Conservation (phyloP, 2,888 invertebrate species). For the Luperina nickerlii region DNA sequence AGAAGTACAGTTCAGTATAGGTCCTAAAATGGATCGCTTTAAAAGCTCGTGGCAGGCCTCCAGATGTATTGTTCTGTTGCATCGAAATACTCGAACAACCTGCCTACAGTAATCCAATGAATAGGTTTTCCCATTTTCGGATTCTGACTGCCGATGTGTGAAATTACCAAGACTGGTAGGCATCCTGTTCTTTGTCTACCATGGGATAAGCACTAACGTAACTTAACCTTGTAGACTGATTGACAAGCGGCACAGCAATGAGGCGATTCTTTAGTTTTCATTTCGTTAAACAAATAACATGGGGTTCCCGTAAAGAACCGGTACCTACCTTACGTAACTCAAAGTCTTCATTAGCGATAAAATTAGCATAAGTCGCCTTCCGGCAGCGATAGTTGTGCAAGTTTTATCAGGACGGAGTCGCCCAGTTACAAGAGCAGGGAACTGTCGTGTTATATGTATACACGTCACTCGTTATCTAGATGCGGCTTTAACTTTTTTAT, state of each 20-base stretch:
- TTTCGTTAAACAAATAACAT: slow-evolving; percentile 23
- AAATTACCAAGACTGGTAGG: slow-evolving; percentile 7
- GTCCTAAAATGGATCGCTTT: no score
- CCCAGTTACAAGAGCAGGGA: slow-evolving; percentile 35
- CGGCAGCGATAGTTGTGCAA: slow-evolving; percentile 61
- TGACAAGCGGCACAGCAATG: slow-evolving; percentile 11
- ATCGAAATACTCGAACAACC: not conserved
- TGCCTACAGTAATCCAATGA: not conserved
- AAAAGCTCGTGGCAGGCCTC: no score
- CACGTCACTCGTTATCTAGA: slow-evolving; percentile 22
- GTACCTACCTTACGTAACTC: slow-evolving; percentile 51
- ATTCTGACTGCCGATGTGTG: not conserved
- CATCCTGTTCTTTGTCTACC: not conserved
- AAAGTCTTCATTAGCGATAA: slow-evolving; percentile 68
- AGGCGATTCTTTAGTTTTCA: slow-evolving; percentile 7
- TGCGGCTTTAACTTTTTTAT: slow-evolving; percentile 22
- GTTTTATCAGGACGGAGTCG: slow-evolving; percentile 62
- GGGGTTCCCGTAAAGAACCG: slow-evolving; percentile 45
- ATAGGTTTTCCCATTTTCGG: not conserved
- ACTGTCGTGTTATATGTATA: slow-evolving; percentile 21
- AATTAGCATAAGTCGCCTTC: slow-evolving; percentile 70
- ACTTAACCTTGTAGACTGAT: slow-evolving; percentile 4
- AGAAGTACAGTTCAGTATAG: no score
- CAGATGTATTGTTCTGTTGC: not conserved
- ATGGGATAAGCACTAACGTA: not conserved